Base-by-base conservation (phyloP, 30 jellyfish, hydroid and myxozoan species). In the Hydractinia echinata region DNA sequence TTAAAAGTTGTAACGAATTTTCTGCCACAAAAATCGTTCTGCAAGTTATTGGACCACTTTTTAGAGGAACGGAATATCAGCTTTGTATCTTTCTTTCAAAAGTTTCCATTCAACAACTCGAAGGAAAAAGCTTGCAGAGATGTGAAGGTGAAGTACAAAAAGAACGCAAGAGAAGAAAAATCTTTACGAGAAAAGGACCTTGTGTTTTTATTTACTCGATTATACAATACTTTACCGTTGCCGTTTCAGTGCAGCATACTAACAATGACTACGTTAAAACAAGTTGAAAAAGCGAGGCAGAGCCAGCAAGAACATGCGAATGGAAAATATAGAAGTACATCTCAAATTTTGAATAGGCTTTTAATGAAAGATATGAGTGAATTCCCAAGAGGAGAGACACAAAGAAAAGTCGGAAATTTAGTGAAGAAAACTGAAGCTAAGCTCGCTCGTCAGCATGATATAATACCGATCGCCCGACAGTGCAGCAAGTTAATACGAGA, bases 221-320 rank as follows among this genome's bases (percentile, higher is more conserved):
- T 64, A 64, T 64, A 64, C 74, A 64, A 64, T 51, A 44, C 51
- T 13, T 64, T 64, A 51, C 74, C 74, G 74, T 13, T 64, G 39
- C 74, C 74, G 7, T 64, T 64, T 13, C 74, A 64, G 18, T 64
- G 74, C 39, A 64, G 4, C 39, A 64, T 64, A 64, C 39, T 64
- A 64, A 64, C 74, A 64, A 64, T 64, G 74, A 13, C 74, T n/a
- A 13, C 74, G 16, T 64, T 64, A 64, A 44, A 51, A n/a, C 74
- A 64, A 64, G 10, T n/a, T 64, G 9, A 7, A n/a, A 64, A 64
- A 51, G 44, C 44, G 44, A 64, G 39, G 74, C 18, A 44, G 18
- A 64, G 7, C 6, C 19, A 6, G 4, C 74, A 51, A 9, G 74
- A 64, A 13, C 74, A 64, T 13, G 18, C 74, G 18, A 51, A 64